Conservation (phyloP, 2,888 invertebrate species). For the Drosophila mettleri region DNA sequence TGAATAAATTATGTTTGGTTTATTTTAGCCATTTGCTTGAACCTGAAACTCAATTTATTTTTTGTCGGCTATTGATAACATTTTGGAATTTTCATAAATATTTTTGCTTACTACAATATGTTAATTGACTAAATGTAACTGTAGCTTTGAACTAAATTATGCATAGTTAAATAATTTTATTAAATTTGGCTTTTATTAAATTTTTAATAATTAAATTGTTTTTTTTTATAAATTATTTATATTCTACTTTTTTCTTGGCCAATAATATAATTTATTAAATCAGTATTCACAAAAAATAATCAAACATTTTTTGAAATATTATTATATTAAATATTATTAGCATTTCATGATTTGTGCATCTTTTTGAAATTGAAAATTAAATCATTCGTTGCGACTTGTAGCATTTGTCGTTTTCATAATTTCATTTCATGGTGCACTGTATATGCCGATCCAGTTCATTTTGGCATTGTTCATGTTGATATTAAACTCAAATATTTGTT, state of each 20-base stretch:
- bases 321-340: too few relatives aligned
- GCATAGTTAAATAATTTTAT: too few relatives aligned
- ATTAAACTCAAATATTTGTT: conserved; percentile 47
- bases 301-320: too few relatives aligned
- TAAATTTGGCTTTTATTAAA: neutral
- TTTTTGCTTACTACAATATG: neutral
- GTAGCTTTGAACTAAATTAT: neutral
- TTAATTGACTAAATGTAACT: neutral
- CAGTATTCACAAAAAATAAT: too few relatives aligned
- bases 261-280: too few relatives aligned
- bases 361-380: neutral
- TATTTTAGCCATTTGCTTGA: conserved; percentile 9
- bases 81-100: neutral
- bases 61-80: conserved; percentile 1
- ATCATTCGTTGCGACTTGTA: neutral
- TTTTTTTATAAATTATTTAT: too few relatives aligned
- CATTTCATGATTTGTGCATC: too few relatives aligned
- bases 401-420: neutral
- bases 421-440: conserved; percentile 3
- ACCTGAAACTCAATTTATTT: conserved; percentile 20
- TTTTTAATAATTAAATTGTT: too few relatives aligned
- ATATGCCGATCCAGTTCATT: conserved; percentile 46
- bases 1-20: conserved; percentile 37
- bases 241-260: too few relatives aligned
- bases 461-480: conserved; percentile 18